These are phyloP conservation scores for Dermatemys mawii DNA, from an alignment of 2,113 vertebrate genomes.

Conservation along the genomic window DNA sequence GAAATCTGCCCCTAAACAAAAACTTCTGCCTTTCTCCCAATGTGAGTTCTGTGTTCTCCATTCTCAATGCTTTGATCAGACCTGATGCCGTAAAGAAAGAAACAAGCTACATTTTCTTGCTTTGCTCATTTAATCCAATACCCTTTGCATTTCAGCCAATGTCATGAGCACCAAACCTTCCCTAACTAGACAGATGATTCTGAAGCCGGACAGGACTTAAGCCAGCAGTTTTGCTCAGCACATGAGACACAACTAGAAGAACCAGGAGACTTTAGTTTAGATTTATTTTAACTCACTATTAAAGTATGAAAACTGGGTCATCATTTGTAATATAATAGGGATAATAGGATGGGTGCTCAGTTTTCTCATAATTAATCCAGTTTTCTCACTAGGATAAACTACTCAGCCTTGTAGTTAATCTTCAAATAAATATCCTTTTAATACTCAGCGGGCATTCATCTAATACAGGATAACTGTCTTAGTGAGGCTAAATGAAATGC, in stretches of 20 bases:
- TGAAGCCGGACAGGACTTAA: not conserved
- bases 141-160: not conserved
- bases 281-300: not conserved
- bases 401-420: slow-evolving; percentile 49
- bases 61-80: not conserved
- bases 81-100: not conserved
- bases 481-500: slow-evolving; percentile 41
- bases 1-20: not conserved
- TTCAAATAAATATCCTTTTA: slow-evolving; percentile 59
- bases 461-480: slow-evolving; percentile 55
- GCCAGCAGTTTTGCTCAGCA: not conserved
- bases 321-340: not conserved
- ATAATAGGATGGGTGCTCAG: not conserved
- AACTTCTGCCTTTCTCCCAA: not conserved
- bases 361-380: slow-evolving; percentile 43
- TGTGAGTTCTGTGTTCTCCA: not conserved
- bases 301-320: not conserved
- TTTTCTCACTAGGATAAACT: slow-evolving; percentile 39
- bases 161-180: not conserved
- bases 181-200: not conserved
- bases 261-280: not conserved
- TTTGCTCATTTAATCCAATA: not conserved
- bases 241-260: not conserved
- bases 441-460: slow-evolving; percentile 36
- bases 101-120: not conserved